phyloP scores from a whole-genome alignment of 2,113 vertebrate genomes.

The Nicator chloris region DNA sequence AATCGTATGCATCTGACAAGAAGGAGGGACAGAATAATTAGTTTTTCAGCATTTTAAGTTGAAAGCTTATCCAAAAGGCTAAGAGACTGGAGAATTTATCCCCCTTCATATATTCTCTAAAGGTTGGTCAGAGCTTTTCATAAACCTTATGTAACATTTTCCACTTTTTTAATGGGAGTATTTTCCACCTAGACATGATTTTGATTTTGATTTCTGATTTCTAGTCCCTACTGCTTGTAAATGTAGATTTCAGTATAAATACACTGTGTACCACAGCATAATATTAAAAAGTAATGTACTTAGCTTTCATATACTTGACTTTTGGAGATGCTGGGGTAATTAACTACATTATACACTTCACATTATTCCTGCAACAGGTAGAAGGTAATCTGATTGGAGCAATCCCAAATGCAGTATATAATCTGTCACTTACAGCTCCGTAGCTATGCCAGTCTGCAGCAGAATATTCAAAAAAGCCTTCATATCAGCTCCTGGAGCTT shows the following conservation, averaged over 20 bases:
- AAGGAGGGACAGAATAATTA: conserved; percentile 24
- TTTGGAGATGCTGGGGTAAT: not conserved
- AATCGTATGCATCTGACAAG: conserved; percentile 87
- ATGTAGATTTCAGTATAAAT: not conserved
- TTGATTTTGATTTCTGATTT: not conserved
- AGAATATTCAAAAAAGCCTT: not conserved
- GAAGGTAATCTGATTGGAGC: not conserved
- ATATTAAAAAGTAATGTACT: not conserved
- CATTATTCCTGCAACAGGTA: not conserved
- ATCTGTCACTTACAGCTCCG: not conserved
- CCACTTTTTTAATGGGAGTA: not conserved
- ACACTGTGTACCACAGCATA: not conserved
- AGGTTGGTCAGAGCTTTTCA: not conserved
- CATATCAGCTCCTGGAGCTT: not conserved
- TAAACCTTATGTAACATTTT: not conserved
- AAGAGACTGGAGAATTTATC: not conserved
- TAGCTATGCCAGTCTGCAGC: not conserved
- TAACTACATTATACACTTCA: not conserved
- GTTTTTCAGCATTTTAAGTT: not conserved
- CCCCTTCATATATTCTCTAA: not conserved
- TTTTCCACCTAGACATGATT: not conserved
- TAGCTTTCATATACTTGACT: not conserved
- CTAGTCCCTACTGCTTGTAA: not conserved
- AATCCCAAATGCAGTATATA: not conserved
- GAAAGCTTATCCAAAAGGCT: not conserved